phyloP scores from a whole-genome alignment of 2,113 vertebrate species.

The Lepisosteus osseus region DNA sequence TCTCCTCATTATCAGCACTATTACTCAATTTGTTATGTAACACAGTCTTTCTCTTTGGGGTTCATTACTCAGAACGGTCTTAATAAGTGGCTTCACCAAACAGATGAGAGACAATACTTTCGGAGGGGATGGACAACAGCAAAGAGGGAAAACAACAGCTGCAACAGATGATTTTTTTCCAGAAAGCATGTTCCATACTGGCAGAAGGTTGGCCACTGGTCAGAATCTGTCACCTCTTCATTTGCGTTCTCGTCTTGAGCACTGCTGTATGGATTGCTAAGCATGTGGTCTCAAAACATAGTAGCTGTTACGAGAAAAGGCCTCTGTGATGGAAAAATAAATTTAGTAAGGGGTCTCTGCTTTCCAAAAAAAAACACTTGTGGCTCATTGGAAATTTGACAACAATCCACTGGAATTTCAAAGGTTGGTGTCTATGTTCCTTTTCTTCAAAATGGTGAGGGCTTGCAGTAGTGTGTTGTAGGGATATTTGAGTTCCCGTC shows the following conservation, averaged over 20 bases:
- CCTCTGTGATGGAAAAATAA: neutral
- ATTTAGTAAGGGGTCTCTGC: neutral
- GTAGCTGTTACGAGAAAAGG: neutral
- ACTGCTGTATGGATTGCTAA: neutral
- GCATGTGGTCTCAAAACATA: neutral
- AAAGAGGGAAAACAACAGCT: slow-evolving; percentile 6
- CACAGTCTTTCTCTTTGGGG: too few species aligned
- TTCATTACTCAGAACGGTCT: too few species aligned
- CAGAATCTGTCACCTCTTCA: slow-evolving; percentile 1
- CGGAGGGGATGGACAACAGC: neutral
- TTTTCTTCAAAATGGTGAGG: neutral
- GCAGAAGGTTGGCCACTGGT: neutral
- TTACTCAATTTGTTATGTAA: too few species aligned
- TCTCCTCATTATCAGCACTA: too few species aligned
- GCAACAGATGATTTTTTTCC: neutral
- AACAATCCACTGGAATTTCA: neutral
- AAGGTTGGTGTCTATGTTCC: neutral
- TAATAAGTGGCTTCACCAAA: neutral
- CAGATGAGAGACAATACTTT: neutral
- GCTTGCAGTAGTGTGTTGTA: too few species aligned
- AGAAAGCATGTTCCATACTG: neutral
- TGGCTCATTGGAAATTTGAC: neutral
- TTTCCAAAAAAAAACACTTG: neutral
- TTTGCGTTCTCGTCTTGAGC: neutral
- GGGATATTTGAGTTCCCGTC: too few species aligned